Base-by-base conservation (phyloP, 2,888 invertebrate species). In the Heteromurus nitidus region DNA sequence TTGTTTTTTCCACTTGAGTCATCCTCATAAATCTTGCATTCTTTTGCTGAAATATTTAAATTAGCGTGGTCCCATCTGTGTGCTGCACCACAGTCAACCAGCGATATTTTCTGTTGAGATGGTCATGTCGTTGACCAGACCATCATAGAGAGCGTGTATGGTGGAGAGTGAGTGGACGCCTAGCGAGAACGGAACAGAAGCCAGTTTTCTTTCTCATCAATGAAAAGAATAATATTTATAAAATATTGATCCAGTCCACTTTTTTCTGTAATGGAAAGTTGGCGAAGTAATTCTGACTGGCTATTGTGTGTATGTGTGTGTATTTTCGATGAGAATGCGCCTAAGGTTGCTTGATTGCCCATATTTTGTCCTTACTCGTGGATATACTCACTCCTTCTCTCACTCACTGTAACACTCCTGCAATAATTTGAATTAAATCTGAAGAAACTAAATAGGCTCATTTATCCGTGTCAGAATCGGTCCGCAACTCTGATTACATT, bases 161-260 rank as follows among this genome's bases (percentile, higher is more conserved):
- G n/a, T 53, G 9, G 24, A 16, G 24, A 53, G 55, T 11, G 24
- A 67, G 28, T 67, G 26, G n/a, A 47, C 3, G 60, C n/a, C 20
- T 20, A 55, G 13, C 55, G 69, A 55, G 30, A 44, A 69, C 22
- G 69, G 55, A 47, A 31, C 42, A 55, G 69, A 28, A 69, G 44
- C 67, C 26, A 20, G 26, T 44, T n/a, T 30, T 30, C 9, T 65
- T 55, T 31, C 73, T 36, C 50, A 65, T 65, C 64, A 74, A 74
- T 65, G 50, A 65, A 65, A 74, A 31, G 64, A 73, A 50, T 36
- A 74, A 58, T 74, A 47, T 42, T 70, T 64, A 73, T 74, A 64
- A 74, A 74, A 65, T 74, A 74, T 74, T 74, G 74, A 65, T 74
- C 74, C 74, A 74, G 74, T 65, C 74, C 26, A 64, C 53, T 64